Conservation (phyloP, 2,113 vertebrate species). For the Tylochromis polylepis region DNA sequence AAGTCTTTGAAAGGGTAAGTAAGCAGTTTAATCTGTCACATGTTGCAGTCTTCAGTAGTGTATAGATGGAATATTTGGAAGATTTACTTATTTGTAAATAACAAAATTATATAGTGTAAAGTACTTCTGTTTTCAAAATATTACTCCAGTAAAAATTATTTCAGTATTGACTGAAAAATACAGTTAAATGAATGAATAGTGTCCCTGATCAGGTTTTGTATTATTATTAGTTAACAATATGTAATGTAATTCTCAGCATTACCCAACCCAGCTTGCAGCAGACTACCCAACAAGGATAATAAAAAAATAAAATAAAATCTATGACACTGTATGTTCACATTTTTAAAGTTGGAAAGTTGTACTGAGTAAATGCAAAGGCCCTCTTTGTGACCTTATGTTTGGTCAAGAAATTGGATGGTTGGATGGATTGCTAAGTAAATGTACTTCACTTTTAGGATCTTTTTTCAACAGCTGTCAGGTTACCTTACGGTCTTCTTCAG, state of each 20-base stretch:
- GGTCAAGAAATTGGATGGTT: too few relatives aligned
- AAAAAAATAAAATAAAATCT: too few relatives aligned
- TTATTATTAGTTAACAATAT: neutral
- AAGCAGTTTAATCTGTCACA: neutral
- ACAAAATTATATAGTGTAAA: neutral
- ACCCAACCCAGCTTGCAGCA: neutral
- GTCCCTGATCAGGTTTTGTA: neutral
- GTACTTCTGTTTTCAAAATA: neutral
- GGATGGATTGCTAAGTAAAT: neutral
- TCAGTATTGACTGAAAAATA: neutral
- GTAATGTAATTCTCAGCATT: neutral
- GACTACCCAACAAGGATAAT: neutral
- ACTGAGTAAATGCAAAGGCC: neutral
- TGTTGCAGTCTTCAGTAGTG: neutral
- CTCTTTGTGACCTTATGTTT: too few relatives aligned
- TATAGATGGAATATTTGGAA: neutral
- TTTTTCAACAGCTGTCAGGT: neutral
- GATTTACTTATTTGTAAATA: neutral
- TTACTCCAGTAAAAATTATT: neutral
- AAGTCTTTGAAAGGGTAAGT: too few relatives aligned
- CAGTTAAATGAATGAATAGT: neutral
- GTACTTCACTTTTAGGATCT: neutral
- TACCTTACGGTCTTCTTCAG: constrained; percentile 65
- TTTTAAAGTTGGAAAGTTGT: neutral
- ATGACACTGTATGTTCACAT: neutral